A percentile compares a stretch with the other conserved stretches of the same genome.
Evolutionary conservation across 2,797 vertebrate species (phyloP).

Genomic region (Dermochelys coriacea): DNA sequence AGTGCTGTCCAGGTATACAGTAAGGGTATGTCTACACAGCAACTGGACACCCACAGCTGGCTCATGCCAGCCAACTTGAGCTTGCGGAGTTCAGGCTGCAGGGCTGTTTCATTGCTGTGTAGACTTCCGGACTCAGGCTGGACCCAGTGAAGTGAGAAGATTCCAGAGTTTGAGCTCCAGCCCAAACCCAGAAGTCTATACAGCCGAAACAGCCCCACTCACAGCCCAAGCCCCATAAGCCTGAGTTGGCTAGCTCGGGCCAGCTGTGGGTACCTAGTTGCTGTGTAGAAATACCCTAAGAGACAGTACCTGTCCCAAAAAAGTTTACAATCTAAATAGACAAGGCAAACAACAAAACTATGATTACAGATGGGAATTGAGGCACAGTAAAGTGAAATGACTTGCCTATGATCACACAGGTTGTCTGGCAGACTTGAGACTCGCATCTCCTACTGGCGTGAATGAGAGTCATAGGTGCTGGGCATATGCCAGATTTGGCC

Average conservation of each 20-base stretch:
- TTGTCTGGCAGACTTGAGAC: neutral
- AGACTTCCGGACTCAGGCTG: neutral
- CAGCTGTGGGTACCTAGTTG: neutral
- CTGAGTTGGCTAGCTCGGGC: neutral
- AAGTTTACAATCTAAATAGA: neutral
- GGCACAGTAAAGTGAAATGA: slow-evolving; percentile 7
- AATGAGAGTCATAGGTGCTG: neutral
- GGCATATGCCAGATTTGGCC: neutral
- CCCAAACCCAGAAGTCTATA: too few relatives aligned
- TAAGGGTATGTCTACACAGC: neutral
- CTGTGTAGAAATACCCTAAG: neutral
- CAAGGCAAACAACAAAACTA: slow-evolving; percentile 25
- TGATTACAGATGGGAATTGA: slow-evolving; percentile 13
- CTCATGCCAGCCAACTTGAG: neutral
- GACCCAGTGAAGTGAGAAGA: neutral
- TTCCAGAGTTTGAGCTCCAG: neutral
- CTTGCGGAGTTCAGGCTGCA: neutral
- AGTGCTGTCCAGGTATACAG: neutral
- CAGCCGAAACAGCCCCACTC: neutral
- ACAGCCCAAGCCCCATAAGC: neutral
- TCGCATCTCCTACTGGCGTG: neutral
- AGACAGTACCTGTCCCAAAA: neutral
- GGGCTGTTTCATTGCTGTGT: neutral
- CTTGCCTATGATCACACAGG: neutral
- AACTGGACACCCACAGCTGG: neutral